Evolutionary conservation across 2,113 vertebrate genomes (phyloP).

Genomic region (Anseranas semipalmata): DNA sequence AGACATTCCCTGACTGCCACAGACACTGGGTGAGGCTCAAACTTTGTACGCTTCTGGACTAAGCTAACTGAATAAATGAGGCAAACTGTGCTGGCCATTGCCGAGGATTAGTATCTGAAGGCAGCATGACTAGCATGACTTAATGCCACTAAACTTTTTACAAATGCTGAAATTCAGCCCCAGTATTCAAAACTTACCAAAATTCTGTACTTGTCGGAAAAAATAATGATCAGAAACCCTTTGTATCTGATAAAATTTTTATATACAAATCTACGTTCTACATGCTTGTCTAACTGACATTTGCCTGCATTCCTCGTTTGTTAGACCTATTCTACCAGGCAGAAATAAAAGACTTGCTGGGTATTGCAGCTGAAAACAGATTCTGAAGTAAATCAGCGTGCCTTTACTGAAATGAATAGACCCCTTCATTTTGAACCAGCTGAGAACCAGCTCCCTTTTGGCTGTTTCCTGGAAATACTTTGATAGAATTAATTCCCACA

Average conservation of each 20-base stretch:
- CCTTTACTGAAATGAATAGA: neutral
- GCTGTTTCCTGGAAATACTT: slow-evolving; percentile 9
- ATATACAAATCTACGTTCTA: neutral
- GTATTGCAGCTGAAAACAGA: neutral
- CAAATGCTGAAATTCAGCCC: neutral
- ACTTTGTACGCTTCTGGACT: neutral
- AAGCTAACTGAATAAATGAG: neutral
- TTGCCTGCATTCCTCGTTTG: neutral
- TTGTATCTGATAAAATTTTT: neutral
- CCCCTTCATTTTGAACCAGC: neutral
- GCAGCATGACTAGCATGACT: neutral
- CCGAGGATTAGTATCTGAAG: neutral
- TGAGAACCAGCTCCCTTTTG: neutral
- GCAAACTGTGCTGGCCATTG: neutral
- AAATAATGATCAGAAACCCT: neutral
- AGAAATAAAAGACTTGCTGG: slow-evolving; percentile 28
- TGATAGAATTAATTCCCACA: neutral
- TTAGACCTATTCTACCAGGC: neutral
- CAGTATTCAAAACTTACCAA: neutral
- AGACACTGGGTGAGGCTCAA: slow-evolving; percentile 22
- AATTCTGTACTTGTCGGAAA: neutral
- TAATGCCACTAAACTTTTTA: neutral
- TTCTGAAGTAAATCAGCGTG: neutral
- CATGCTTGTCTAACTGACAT: neutral
- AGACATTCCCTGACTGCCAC: neutral